These are phyloP conservation scores for Cerastis leucographa DNA, from an alignment of 2,888 invertebrate genomes.

Conservation along the genomic window DNA sequence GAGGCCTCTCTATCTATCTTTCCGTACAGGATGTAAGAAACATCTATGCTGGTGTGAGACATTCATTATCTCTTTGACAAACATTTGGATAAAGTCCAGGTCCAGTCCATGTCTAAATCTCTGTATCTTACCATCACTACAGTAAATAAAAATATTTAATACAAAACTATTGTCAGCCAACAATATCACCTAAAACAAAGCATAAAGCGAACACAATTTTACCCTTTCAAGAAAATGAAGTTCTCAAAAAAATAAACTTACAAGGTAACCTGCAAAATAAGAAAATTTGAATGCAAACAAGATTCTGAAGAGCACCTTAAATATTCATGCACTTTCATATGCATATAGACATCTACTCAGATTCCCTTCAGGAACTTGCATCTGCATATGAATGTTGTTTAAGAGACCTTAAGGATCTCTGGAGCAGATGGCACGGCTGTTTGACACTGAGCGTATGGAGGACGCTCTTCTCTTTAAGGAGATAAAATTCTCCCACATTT, in stretches of 20 bases:
- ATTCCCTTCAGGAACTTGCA: conserved; percentile 36
- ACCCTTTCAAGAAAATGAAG: not conserved
- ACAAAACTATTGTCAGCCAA: not conserved
- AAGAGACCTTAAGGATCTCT: conserved; percentile 36
- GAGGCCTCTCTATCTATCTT: not conserved
- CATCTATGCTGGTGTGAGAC: not conserved
- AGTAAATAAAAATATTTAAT: not conserved
- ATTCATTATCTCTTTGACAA: not conserved
- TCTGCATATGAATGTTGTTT: conserved; percentile 48
- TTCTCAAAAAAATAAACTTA: not conserved
- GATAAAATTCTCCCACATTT: conserved; percentile 20
- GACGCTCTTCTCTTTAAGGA: conserved; percentile 4
- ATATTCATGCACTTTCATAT: conserved; percentile 50
- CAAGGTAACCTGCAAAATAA: not conserved
- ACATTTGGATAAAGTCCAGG: not conserved
- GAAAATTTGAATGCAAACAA: conserved; percentile 34
- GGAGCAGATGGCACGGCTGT: conserved; percentile 22
- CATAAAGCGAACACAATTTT: not conserved
- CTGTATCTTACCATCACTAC: not conserved
- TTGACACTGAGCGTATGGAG: conserved; percentile 23
- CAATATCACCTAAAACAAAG: not conserved
- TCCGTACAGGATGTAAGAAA: not conserved
- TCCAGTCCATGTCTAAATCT: not conserved
- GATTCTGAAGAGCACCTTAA: conserved; percentile 31
- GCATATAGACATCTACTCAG: conserved; percentile 44